Base-by-base conservation (phyloP, 2,888 invertebrate species). In the Synergus umbraculus region DNA sequence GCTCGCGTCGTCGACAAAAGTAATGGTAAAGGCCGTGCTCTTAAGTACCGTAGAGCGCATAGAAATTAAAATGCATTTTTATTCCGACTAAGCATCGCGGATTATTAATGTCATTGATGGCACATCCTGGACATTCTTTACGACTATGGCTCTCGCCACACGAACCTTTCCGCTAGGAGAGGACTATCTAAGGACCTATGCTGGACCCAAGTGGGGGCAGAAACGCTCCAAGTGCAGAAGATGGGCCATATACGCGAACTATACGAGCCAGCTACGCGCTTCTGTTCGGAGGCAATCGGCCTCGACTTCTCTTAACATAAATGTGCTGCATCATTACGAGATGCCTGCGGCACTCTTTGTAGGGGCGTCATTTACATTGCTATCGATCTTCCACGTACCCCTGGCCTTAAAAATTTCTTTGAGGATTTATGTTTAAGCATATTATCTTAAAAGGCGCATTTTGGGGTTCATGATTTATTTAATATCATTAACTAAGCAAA, bases 21-120 rank as follows among this genome's bases (percentile, higher is more conserved):
- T 49, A 69, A 44, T 44, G 18, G 18, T 44, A 22, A 67, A 67
- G n/a, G 44, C 43, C 43, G 41, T 10, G 67, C 15, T 22, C 13
- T 22, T 29, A 49, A 12, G 22, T 60, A 22, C 12, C 22, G 22
- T 60, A 12, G 22, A 60, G 60, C 12, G 12, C 12, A 60, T 60
- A 2, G 18, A 18, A 22, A 67, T 67, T 67, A 67, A 67, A 67
- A 67, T 10, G 9, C 44, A 67, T 67, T 67, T 46, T 18, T 46
- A n/a, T 49, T n/a, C n/a, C 7, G 15, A 67, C 0, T 22, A 67
- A 46, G 44, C 64, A 8, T 37, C 37, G 44, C 67, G 46, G 13
- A 46, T 67, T 67, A 67, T 67, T 67, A 67, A 67, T 46, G 29
- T 46, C 67, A 67, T 67, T 18, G 44, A 44, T 18, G 44, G 46